Conservation (phyloP, 2,113 vertebrate genomes). For the Lasiurus cinereus region DNA sequence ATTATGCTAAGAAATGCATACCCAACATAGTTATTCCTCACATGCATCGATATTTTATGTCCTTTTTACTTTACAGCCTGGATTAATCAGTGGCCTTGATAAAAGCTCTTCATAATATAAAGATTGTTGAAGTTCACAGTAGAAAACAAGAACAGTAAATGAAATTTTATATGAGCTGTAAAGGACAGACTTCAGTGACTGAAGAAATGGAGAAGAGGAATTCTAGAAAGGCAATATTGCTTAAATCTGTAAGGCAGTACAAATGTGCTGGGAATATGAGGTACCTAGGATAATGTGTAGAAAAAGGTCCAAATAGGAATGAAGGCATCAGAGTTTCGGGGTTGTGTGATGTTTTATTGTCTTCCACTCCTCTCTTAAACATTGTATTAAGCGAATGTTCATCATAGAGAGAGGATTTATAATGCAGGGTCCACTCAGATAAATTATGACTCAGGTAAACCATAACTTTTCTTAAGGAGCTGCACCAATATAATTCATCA, state of each 20-base stretch:
- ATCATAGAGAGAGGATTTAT: background rate
- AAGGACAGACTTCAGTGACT: background rate
- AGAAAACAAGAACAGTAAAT: background rate
- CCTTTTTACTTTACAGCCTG: background rate
- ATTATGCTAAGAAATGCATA: background rate
- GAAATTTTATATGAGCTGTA: background rate
- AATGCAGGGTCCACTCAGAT: background rate
- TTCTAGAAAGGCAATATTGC: background rate
- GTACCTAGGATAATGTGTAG: background rate
- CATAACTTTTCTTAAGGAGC: conserved; percentile 37
- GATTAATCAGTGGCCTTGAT: background rate
- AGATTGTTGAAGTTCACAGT: background rate
- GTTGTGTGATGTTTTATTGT: background rate
- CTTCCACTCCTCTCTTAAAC: background rate
- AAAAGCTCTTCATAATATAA: background rate
- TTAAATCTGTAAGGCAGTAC: background rate
- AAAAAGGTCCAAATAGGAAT: background rate
- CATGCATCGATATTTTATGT: background rate
- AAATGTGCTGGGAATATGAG: background rate
- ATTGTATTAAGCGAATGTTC: conserved; percentile 8
- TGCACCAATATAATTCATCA: background rate
- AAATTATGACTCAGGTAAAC: conserved; percentile 25
- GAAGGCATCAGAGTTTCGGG: background rate
- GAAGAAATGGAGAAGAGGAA: background rate
- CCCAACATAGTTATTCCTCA: background rate